Percentiles rank a stretch among this genome's conserved stretches.
Conservation (phyloP, 2,888 invertebrate species). For the Erebia palarica region DNA sequence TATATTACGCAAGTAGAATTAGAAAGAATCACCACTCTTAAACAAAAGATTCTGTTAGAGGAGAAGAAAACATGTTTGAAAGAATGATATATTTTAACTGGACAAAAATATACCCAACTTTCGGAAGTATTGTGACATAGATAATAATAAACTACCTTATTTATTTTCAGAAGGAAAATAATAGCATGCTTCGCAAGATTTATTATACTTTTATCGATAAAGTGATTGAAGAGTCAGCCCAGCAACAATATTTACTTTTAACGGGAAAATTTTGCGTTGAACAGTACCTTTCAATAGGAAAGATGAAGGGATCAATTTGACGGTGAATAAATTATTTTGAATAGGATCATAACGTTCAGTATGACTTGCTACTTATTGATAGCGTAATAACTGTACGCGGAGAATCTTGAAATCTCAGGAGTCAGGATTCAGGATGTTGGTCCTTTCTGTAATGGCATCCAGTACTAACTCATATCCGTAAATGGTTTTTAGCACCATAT, state of each 20-base stretch:
- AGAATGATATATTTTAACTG: neutral
- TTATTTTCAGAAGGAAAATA: neutral
- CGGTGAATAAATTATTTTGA: constrained; percentile 9
- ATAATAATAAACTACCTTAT: constrained; percentile 5
- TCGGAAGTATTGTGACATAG: neutral
- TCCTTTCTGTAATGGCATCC: neutral
- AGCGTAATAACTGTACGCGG: neutral
- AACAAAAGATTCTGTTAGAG: neutral
- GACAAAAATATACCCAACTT: neutral
- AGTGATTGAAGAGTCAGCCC: constrained; percentile 8
- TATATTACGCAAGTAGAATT: too few relatives aligned
- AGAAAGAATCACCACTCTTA: too few relatives aligned
- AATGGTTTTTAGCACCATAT: neutral
- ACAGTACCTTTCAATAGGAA: neutral
- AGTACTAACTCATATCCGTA: neutral
- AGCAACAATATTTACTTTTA: constrained; percentile 11
- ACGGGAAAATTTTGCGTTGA: constrained; percentile 3
- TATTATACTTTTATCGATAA: constrained; percentile 8
- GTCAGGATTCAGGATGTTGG: neutral
- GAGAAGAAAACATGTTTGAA: neutral
- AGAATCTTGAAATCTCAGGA: neutral
- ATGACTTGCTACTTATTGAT: neutral
- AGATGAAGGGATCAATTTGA: constrained; percentile 7
- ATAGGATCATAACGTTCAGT: neutral
- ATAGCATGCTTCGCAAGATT: neutral